Evolutionary conservation across 1,140 invertebrate genomes (phyloP).

Genomic region (Drosophila pallidifrons): DNA sequence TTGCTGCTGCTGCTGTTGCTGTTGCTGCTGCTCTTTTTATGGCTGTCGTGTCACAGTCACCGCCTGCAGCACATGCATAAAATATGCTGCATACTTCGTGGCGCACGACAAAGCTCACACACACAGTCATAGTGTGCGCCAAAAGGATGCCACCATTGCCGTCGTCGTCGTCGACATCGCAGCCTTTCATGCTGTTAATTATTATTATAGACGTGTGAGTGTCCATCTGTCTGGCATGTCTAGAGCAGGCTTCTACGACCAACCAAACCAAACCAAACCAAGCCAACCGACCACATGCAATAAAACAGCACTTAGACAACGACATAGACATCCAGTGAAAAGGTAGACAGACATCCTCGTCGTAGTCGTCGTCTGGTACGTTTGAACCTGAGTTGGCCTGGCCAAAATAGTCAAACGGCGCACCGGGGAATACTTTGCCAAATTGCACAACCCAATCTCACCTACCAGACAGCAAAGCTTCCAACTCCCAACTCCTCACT

Average conservation of each 20-base stretch:
- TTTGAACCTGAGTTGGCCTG: constrained; percentile 27
- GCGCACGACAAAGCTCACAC: constrained; percentile 31
- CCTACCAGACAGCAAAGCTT: constrained; percentile 5
- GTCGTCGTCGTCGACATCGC: neutral
- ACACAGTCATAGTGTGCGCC: constrained; percentile 5
- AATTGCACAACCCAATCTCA: constrained; percentile 66
- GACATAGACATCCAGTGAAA: constrained; percentile 37
- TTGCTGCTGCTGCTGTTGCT: constrained; percentile 20
- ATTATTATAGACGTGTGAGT: constrained; percentile 82
- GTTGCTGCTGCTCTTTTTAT: constrained; percentile 62
- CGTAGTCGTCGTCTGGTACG: constrained; percentile 30
- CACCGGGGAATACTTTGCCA: constrained; percentile 81
- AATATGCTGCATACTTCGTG: constrained; percentile 72
- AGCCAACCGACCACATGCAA: constrained; percentile 68
- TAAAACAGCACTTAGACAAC: constrained; percentile 80
- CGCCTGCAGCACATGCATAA: constrained; percentile 71
- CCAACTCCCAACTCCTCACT: neutral
- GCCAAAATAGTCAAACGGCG: constrained; percentile 67
- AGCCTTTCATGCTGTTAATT: constrained; percentile 79
- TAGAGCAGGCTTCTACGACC: constrained; percentile 29
- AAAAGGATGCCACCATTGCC: constrained; percentile 13
- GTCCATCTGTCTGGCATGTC: constrained; percentile 57
- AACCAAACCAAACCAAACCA: constrained; percentile 37
- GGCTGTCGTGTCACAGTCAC: constrained; percentile 60
- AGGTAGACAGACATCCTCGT: constrained; percentile 12